phyloP scores from a whole-genome alignment of 2,113 vertebrate genomes.

The Asarcornis scutulata region DNA sequence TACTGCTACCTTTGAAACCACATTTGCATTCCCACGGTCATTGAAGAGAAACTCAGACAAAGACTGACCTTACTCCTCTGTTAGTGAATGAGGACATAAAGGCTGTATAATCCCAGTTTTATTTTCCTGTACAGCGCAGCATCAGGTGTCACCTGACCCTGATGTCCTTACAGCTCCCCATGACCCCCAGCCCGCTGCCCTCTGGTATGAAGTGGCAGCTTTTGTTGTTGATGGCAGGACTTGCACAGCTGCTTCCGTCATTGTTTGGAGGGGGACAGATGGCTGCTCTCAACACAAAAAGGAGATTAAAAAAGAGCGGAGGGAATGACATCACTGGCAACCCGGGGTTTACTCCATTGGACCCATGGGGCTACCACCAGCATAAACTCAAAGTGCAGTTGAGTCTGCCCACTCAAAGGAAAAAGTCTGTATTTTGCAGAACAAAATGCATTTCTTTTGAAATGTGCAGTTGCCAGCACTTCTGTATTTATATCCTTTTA shows the following conservation, averaged over 20 bases:
- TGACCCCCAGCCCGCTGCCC: not conserved
- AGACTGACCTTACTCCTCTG: not conserved
- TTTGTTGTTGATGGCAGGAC: conserved; percentile 44
- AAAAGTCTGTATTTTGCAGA: not conserved
- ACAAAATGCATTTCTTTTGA: not conserved
- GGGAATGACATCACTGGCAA: not conserved
- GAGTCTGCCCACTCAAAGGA: accelerated
- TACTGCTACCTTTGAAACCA: not conserved
- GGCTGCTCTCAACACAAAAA: conserved; percentile 51
- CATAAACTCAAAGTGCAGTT: not conserved
- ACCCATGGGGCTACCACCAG: not conserved
- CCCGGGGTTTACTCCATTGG: not conserved
- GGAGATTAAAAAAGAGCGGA: conserved; percentile 31
- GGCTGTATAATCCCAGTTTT: not conserved
- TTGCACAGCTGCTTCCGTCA: conserved; percentile 25
- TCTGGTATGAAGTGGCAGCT: not conserved
- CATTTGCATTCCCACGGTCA: not conserved
- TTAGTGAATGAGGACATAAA: not conserved
- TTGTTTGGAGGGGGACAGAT: conserved; percentile 66
- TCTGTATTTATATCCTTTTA: not conserved
- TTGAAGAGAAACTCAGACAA: not conserved
- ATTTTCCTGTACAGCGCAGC: not conserved
- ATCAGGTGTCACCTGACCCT: conserved; percentile 36
- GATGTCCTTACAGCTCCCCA: not conserved
- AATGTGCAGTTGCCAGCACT: not conserved